These are phyloP conservation scores for Atlantisia rogersi DNA, from an alignment of 2,113 vertebrate genomes.

Conservation along the genomic window DNA sequence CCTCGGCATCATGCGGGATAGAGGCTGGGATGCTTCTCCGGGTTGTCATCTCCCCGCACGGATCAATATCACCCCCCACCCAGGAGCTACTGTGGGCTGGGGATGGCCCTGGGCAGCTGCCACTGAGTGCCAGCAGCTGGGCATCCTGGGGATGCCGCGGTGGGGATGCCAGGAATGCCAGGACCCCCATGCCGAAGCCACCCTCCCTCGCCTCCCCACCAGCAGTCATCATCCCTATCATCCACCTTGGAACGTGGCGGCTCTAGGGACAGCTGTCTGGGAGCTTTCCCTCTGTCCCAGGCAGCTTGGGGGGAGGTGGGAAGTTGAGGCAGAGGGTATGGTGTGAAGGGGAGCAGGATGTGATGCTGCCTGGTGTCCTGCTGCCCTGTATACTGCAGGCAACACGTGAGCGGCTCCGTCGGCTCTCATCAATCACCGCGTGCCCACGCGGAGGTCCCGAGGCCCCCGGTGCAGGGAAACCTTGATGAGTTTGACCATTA, in stretches of 20 bases:
- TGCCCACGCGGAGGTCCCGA: not conserved
- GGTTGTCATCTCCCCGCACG: accelerated
- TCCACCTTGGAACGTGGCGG: accelerated
- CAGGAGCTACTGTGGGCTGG: not conserved
- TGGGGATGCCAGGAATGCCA: not conserved
- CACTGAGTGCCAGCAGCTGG: not conserved
- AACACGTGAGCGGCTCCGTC: accelerated
- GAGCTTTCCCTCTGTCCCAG: not conserved
- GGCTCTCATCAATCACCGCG: not conserved
- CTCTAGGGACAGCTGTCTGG: accelerated
- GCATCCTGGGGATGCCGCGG: not conserved
- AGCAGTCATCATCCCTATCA: accelerated
- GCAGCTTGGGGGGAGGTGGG: not conserved
- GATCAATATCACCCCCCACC: not conserved
- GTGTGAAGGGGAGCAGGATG: accelerated
- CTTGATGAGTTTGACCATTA: conserved; percentile 60
- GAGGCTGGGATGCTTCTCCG: not conserved
- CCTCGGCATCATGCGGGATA: accelerated
- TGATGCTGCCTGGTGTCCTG: not conserved
- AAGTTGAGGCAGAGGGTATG: accelerated
- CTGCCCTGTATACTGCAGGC: not conserved
- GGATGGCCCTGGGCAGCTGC: not conserved
- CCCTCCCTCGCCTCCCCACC: not conserved
- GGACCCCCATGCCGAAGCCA: not conserved
- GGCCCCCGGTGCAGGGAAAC: not conserved